These are phyloP conservation scores for Martes martes DNA, from an alignment of 2,113 vertebrate genomes.

Conservation along the genomic window DNA sequence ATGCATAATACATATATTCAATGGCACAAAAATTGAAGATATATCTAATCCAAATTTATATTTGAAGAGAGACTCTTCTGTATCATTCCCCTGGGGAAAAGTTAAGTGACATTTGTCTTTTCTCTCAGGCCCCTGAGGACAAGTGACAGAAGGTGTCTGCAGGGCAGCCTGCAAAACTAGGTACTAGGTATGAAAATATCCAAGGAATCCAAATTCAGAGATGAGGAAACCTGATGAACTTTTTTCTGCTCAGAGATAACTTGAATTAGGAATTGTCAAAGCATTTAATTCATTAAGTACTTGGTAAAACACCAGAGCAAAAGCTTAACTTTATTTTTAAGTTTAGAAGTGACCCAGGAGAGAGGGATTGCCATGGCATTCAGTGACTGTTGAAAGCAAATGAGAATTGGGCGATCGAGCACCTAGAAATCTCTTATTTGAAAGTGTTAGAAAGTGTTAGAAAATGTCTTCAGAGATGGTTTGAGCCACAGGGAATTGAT, in stretches of 20 bases:
- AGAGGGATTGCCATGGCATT: not conserved
- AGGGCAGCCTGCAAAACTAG: not conserved
- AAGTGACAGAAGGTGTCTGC: not conserved
- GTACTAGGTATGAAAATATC: not conserved
- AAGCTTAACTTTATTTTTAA: not conserved
- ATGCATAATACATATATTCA: not conserved
- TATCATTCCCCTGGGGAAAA: not conserved
- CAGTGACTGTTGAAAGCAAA: not conserved
- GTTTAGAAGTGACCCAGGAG: not conserved
- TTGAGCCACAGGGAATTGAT: not conserved
- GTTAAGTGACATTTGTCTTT: not conserved
- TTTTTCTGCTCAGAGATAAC: not conserved
- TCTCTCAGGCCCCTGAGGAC: not conserved
- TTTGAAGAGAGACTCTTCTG: not conserved
- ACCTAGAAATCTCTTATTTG: not conserved
- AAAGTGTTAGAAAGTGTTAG: not conserved
- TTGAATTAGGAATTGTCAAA: not conserved
- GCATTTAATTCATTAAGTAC: not conserved
- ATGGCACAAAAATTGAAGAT: not conserved
- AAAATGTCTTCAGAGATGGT: not conserved
- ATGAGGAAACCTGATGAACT: not conserved
- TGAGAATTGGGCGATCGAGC: not conserved
- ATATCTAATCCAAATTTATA: not conserved
- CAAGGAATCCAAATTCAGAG: not conserved
- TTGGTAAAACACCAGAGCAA: not conserved